Conservation (phyloP, 2,888 invertebrate species). For the Pseudococcus longispinus region DNA sequence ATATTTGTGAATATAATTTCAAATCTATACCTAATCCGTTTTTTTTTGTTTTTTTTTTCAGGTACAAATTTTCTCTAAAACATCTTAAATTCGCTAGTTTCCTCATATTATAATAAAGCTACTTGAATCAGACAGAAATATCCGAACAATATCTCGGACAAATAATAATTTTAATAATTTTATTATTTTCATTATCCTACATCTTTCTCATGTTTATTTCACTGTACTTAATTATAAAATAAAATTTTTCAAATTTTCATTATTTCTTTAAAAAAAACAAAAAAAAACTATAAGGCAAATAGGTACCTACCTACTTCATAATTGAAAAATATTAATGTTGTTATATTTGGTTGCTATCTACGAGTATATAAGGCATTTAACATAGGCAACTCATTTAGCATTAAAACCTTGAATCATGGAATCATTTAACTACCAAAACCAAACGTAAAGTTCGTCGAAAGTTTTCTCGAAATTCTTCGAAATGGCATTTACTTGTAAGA, state of each 20-base stretch:
- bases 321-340: too few relatives aligned
- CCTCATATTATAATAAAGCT: neutral
- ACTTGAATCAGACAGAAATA: neutral
- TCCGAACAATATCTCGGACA: neutral
- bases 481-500: too few relatives aligned
- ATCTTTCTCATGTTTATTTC: neutral
- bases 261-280: too few relatives aligned
- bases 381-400: neutral
- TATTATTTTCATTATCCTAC: neutral
- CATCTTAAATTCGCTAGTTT: neutral
- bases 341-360: neutral
- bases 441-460: too few relatives aligned
- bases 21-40: neutral
- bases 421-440: neutral
- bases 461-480: too few relatives aligned
- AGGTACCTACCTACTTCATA: too few relatives aligned
- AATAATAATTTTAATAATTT: neutral
- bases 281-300: too few relatives aligned
- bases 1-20: neutral
- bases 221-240: neutral
- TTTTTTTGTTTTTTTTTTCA: neutral
- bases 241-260: neutral
- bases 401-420: neutral
- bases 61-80: slow-evolving; percentile 1
- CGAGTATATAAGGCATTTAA: neutral